Conservation (phyloP, 2,888 invertebrate species). For the Diplolepis rosae region DNA sequence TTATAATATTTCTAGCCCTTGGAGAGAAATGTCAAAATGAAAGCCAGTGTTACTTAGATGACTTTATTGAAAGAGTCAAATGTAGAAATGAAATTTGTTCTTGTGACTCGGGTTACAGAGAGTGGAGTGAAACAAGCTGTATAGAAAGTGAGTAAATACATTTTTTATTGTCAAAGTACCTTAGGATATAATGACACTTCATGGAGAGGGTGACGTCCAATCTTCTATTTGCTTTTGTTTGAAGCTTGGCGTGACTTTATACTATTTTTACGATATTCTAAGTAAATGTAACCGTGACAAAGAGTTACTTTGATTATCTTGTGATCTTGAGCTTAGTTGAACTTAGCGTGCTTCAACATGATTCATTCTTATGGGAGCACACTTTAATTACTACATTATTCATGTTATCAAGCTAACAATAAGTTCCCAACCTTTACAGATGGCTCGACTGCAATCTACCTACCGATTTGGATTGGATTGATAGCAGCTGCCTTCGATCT, state of each 20-base stretch:
- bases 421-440: slow-evolving; percentile 8
- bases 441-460: slow-evolving; percentile 18
- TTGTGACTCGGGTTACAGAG: slow-evolving; percentile 47
- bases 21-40: slow-evolving; percentile 51
- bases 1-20: slow-evolving; percentile 51
- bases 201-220: background rate
- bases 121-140: background rate
- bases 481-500: slow-evolving; percentile 10
- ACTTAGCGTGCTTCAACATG: slow-evolving; percentile 22
- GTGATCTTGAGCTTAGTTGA: slow-evolving; percentile 12
- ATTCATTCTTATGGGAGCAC: slow-evolving; percentile 27
- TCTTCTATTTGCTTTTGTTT: background rate
- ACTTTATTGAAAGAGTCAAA: background rate
- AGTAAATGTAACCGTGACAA: slow-evolving; percentile 28
- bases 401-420: slow-evolving; percentile 25
- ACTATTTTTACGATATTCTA: background rate
- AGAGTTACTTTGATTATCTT: slow-evolving; percentile 28
- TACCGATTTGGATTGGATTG: slow-evolving; percentile 26
- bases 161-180: too few relatives aligned
- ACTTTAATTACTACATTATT: slow-evolving; percentile 24
- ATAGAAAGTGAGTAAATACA: background rate
- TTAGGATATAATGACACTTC: background rate
- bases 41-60: slow-evolving; percentile 57
- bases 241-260: slow-evolving; percentile 13
- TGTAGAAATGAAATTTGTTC: slow-evolving; percentile 49